A percentile compares a stretch with the other conserved stretches of the same genome.
phyloP scores from a whole-genome alignment of 2,888 invertebrate species.

The Gastracanthus pulcherrimus region DNA sequence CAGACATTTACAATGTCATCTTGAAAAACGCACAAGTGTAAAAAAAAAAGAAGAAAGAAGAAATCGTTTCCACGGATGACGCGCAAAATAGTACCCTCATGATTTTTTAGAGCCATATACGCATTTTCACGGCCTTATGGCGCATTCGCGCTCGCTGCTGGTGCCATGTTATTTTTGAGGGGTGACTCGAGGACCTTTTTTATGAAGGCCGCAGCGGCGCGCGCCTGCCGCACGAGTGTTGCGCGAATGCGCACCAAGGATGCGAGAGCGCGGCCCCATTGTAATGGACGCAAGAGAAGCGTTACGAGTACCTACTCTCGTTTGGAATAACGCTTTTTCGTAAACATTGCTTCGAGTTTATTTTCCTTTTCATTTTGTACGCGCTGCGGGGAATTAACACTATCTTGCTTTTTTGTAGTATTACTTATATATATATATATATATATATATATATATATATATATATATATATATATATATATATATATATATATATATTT shows the following conservation, averaged over 20 bases:
- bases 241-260: no score
- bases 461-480: no score
- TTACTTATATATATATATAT: no score
- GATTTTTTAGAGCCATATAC: constrained; percentile 68
- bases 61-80: constrained; percentile 55
- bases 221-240: not conserved
- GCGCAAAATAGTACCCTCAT: constrained; percentile 66
- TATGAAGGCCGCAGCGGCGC: constrained; percentile 62
- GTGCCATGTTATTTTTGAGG: constrained; percentile 69
- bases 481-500: no score
- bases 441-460: no score
- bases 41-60: constrained; percentile 10
- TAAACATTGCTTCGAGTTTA: not conserved
- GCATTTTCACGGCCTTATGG: constrained; percentile 68
- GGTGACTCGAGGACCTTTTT: constrained; percentile 66
- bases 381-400: no score
- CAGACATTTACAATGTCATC: constrained; percentile 2
- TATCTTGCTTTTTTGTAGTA: no score
- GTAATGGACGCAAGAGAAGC: constrained; percentile 22
- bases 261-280: constrained; percentile 18
- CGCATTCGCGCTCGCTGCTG: constrained; percentile 54
- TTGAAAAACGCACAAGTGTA: not conserved
- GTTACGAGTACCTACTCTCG: constrained; percentile 13
- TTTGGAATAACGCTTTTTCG: constrained; percentile 24
- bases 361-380: no score